Percentiles rank a stretch among this genome's conserved stretches.
Conservation (phyloP, 2,888 invertebrate species). For the Resseliella maxima region DNA sequence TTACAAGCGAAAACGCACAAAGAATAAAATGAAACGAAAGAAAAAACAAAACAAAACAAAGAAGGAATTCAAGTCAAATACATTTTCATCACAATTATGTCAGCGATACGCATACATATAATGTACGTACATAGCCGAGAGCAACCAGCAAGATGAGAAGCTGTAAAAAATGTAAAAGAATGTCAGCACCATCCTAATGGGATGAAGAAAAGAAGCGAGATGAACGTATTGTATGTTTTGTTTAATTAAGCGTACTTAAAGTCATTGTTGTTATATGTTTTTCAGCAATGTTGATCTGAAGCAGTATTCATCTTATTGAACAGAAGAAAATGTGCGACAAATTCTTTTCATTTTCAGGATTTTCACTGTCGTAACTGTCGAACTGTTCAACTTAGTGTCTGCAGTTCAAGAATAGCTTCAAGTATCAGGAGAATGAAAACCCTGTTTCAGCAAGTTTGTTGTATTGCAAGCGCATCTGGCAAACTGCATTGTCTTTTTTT, state of each 20-base stretch:
- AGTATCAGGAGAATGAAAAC: neutral
- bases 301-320: neutral
- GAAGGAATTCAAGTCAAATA: conserved; percentile 10
- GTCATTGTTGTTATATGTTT: conserved; percentile 43
- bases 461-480: neutral
- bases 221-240: conserved; percentile 23
- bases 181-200: neutral
- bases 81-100: conserved; percentile 44
- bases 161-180: conserved; percentile 11
- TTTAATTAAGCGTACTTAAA: conserved; percentile 43
- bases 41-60: neutral
- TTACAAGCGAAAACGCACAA: neutral
- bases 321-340: neutral
- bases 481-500: neutral
- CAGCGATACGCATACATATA: neutral
- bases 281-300: neutral
- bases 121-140: conserved; percentile 11
- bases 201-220: neutral
- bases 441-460: neutral
- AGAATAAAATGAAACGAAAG: neutral
- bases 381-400: neutral
- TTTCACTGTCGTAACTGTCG: neutral
- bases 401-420: neutral
- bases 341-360: neutral
- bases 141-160: neutral